phyloP scores from a whole-genome alignment of 1,140 invertebrate species.

The Drosophila insularis region DNA sequence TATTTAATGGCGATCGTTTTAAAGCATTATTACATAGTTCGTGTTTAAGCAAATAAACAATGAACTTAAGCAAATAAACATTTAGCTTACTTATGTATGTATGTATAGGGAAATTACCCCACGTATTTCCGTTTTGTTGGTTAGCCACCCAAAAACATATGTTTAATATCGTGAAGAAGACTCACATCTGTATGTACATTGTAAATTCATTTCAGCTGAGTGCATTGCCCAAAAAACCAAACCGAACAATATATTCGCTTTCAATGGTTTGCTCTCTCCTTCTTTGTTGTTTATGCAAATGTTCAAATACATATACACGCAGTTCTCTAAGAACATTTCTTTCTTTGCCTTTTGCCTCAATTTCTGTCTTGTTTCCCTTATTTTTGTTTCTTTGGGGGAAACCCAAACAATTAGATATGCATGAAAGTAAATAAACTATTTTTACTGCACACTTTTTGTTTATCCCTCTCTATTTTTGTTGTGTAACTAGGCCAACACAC shows the following conservation, averaged over 20 bases:
- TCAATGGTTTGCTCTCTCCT: conserved; percentile 16
- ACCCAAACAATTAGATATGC: conserved; percentile 63
- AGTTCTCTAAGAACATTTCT: conserved; percentile 12
- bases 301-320: conserved; percentile 31
- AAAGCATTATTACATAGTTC: not conserved
- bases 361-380: conserved; percentile 14
- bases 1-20: not conserved
- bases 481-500: conserved; percentile 60
- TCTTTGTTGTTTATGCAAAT: conserved; percentile 70
- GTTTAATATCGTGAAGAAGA: conserved; percentile 52
- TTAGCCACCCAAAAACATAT: conserved; percentile 44
- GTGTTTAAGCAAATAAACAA: conserved; percentile 41
- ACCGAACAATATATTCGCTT: conserved; percentile 36
- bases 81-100: conserved; percentile 25
- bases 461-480: conserved; percentile 37
- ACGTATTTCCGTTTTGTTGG: conserved; percentile 13
- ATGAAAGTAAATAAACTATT: conserved; percentile 68
- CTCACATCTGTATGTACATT: not conserved
- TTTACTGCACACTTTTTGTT: conserved; percentile 52
- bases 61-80: conserved; percentile 56
- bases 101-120: conserved; percentile 47
- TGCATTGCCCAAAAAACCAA: not conserved
- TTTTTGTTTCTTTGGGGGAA: conserved; percentile 40
- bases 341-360: conserved; percentile 20
- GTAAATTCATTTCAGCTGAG: conserved; percentile 14